Percentiles rank a stretch among this genome's conserved stretches.
phyloP scores from a whole-genome alignment of 2,113 vertebrate species.

The Podarcis muralis region DNA sequence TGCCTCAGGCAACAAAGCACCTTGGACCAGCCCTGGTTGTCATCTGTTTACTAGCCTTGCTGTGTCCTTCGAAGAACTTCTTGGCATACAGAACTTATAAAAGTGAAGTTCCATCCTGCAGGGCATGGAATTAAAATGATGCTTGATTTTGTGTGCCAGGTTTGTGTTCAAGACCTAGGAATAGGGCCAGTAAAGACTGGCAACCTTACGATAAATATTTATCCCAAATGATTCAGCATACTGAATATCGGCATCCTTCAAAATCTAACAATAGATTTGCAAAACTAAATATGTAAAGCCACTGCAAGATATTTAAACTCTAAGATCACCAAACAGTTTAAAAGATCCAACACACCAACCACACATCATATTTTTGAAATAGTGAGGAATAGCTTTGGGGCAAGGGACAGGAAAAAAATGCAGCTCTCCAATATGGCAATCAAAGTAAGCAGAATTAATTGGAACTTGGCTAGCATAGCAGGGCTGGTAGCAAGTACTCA shows the following conservation, averaged over 20 bases:
- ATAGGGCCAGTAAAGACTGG: neutral
- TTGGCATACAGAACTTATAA: neutral
- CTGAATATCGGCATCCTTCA: neutral
- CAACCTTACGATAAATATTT: neutral
- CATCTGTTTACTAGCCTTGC: neutral
- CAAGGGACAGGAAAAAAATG: neutral
- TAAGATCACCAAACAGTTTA: neutral
- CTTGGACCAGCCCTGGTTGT: neutral
- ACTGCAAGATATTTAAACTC: neutral
- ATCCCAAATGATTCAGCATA: neutral
- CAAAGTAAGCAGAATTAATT: slow-evolving; percentile 25
- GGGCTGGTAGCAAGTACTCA: neutral
- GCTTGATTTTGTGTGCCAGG: neutral
- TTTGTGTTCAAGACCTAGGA: neutral
- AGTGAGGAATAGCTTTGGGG: slow-evolving; percentile 3
- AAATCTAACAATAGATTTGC: neutral
- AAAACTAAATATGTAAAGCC: neutral
- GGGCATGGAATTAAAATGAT: neutral
- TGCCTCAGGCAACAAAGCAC: no score
- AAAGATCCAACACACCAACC: neutral
- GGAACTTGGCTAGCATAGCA: slow-evolving; percentile 15
- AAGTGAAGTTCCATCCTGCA: neutral
- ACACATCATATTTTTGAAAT: neutral
- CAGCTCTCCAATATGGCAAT: neutral
- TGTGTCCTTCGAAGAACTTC: neutral